phyloP scores from a whole-genome alignment of 2,113 vertebrate species.

The Perccottus glenii region DNA sequence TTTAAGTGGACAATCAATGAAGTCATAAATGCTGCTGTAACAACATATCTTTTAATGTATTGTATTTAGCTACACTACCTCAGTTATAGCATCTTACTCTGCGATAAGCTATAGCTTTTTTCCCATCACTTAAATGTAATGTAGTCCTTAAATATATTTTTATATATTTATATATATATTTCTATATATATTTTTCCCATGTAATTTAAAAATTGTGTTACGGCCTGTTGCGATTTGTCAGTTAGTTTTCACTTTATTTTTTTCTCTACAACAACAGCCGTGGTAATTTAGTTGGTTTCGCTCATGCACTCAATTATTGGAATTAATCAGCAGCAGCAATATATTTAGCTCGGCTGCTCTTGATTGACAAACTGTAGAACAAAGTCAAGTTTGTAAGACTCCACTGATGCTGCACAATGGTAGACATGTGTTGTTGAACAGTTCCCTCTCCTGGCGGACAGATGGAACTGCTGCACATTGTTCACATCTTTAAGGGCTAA shows the following conservation, averaged over 20 bases:
- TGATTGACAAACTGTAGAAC: constrained; percentile 70
- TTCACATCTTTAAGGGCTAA: constrained; percentile 44
- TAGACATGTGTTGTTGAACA: constrained; percentile 72
- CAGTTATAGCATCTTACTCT: constrained; percentile 4
- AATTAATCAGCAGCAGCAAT: constrained; percentile 74
- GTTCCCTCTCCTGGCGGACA: constrained; percentile 80
- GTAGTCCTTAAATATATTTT: constrained; percentile 51
- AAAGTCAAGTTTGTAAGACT: constrained; percentile 73
- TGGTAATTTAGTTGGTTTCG: constrained; percentile 65
- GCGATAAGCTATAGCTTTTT: constrained; percentile 16
- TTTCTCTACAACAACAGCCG: constrained; percentile 47
- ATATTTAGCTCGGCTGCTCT: constrained; percentile 58
- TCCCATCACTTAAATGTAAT: constrained; percentile 18
- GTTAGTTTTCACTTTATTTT: constrained; percentile 53
- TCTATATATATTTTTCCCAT: constrained; percentile 35
- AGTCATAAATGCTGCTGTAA: too few species aligned
- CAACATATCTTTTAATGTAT: too few species aligned
- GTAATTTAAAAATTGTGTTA: constrained; percentile 61
- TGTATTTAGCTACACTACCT: too few species aligned
- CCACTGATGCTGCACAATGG: constrained; percentile 2
- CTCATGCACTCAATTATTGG: constrained; percentile 76
- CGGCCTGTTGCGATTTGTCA: constrained; percentile 53
- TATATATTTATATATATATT: too few species aligned
- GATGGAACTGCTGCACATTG: not conserved
- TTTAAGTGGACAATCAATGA: too few species aligned